These are phyloP conservation scores for Drosophila grimshawi DNA, from an alignment of 1,140 invertebrate species.

Conservation along the genomic window DNA sequence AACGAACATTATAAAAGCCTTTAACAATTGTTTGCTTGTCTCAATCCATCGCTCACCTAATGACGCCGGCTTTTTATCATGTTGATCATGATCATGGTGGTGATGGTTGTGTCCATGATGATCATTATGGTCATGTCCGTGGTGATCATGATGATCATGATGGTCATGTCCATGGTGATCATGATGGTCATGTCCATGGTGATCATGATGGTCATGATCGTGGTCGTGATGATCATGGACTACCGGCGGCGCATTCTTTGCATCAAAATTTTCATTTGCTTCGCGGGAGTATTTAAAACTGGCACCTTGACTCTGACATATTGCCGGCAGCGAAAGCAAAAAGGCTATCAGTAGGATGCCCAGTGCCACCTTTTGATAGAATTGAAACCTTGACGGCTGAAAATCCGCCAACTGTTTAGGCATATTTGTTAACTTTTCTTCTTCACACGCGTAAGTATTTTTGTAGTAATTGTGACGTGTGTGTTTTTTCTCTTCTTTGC, in stretches of 20 bases:
- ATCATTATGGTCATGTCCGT: slow-evolving; percentile 20
- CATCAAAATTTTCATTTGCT: slow-evolving; percentile 87
- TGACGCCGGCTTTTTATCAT: slow-evolving; percentile 30
- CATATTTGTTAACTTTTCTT: slow-evolving; percentile 36
- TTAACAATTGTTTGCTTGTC: not conserved
- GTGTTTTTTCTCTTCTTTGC: slow-evolving; percentile 55
- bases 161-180: slow-evolving; percentile 42
- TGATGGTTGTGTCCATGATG: slow-evolving; percentile 36
- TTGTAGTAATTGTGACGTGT: slow-evolving; percentile 68
- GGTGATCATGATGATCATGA: slow-evolving; percentile 43
- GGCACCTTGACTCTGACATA: slow-evolving; percentile 83
- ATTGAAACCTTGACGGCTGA: slow-evolving; percentile 50
- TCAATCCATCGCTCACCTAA: slow-evolving; percentile 48
- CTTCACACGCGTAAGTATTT: slow-evolving; percentile 31
- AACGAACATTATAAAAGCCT: slow-evolving; percentile 13
- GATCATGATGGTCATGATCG: slow-evolving; percentile 60
- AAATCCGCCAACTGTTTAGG: slow-evolving; percentile 62
- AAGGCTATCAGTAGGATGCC: slow-evolving; percentile 57
- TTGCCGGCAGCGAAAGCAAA: slow-evolving; percentile 63
- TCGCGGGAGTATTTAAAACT: slow-evolving; percentile 90
- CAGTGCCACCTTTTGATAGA: slow-evolving; percentile 62
- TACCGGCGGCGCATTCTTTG: slow-evolving; percentile 55
- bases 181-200: slow-evolving; percentile 39
- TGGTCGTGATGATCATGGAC: slow-evolving; percentile 76
- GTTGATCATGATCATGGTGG: slow-evolving; percentile 10